Conservation (phyloP, 2,888 invertebrate species). For the Alsophila aescularia region DNA sequence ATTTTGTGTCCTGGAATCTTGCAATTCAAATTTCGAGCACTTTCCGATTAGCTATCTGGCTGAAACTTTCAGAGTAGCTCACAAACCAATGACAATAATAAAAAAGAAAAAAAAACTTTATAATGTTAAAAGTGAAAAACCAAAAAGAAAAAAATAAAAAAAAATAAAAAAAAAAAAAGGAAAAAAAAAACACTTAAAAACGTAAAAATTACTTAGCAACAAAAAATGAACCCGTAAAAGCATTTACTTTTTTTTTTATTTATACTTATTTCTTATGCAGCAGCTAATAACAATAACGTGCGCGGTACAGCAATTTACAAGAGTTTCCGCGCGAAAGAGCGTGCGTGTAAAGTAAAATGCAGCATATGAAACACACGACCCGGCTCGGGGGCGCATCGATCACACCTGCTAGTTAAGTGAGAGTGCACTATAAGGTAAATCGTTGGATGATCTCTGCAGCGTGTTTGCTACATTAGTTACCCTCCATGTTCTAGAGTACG, state of each 20-base stretch:
- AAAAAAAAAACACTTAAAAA: too few relatives aligned
- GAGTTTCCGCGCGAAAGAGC: not conserved
- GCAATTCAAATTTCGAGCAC: too few relatives aligned
- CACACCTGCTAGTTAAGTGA: constrained; percentile 46
- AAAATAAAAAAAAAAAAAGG: too few relatives aligned
- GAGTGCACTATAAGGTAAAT: constrained; percentile 53
- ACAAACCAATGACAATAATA: too few relatives aligned
- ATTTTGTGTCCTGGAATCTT: too few relatives aligned
- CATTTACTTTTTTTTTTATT: not conserved
- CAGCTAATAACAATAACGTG: not conserved
- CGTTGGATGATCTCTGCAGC: constrained; percentile 39
- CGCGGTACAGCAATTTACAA: not conserved
- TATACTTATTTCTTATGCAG: not conserved
- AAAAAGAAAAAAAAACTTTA: too few relatives aligned
- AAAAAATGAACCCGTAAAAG: too few relatives aligned
- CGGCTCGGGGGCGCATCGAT: constrained; percentile 41
- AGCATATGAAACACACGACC: constrained; percentile 32
- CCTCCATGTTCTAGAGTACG: constrained; percentile 21
- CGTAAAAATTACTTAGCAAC: too few relatives aligned
- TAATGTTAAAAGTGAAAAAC: too few relatives aligned
- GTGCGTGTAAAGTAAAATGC: constrained; percentile 20
- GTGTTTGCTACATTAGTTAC: constrained; percentile 32
- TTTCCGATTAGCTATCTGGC: too few relatives aligned
- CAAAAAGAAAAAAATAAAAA: too few relatives aligned
- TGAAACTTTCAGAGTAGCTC: too few relatives aligned